phyloP scores from a whole-genome alignment of 2,113 vertebrate genomes.

The Embiotoca jacksoni region DNA sequence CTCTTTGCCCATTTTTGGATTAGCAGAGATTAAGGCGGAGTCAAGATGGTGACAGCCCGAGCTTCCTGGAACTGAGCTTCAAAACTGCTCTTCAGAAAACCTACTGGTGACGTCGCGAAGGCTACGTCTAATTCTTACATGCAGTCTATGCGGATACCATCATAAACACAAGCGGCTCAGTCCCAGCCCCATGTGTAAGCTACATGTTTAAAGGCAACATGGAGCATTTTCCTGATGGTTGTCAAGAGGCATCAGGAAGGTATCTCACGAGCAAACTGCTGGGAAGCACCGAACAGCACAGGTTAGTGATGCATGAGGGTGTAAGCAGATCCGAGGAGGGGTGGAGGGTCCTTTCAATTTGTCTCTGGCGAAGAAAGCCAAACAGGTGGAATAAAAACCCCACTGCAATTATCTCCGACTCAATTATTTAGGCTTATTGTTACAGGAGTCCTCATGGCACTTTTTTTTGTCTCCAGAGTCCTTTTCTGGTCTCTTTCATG shows the following conservation, averaged over 20 bases:
- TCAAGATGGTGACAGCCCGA: too few relatives aligned
- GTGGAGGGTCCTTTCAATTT: neutral
- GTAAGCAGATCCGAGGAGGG: conserved; percentile 5
- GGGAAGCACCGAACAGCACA: neutral
- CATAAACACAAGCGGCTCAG: neutral
- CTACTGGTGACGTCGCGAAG: too few relatives aligned
- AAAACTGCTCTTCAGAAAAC: too few relatives aligned
- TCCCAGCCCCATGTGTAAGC: neutral
- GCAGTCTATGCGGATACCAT: too few relatives aligned
- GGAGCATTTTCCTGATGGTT: neutral
- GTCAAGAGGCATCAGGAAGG: neutral
- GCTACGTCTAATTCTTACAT: too few relatives aligned
- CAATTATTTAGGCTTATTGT: conserved; percentile 34
- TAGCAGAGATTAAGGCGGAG: too few relatives aligned
- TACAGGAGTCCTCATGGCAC: conserved; percentile 4
- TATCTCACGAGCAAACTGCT: neutral
- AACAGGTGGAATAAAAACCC: conserved; percentile 6
- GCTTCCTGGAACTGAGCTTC: too few relatives aligned
- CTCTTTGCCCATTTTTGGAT: too few relatives aligned
- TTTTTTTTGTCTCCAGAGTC: conserved; percentile 1
- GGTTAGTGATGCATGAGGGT: neutral
- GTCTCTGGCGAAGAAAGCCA: neutral
- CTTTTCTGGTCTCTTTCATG: conserved; percentile 2
- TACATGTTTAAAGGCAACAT: neutral
- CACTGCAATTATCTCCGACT: conserved; percentile 29